These are phyloP conservation scores for Cryptocephalus primarius DNA, from an alignment of 2,888 invertebrate genomes.

Conservation along the genomic window DNA sequence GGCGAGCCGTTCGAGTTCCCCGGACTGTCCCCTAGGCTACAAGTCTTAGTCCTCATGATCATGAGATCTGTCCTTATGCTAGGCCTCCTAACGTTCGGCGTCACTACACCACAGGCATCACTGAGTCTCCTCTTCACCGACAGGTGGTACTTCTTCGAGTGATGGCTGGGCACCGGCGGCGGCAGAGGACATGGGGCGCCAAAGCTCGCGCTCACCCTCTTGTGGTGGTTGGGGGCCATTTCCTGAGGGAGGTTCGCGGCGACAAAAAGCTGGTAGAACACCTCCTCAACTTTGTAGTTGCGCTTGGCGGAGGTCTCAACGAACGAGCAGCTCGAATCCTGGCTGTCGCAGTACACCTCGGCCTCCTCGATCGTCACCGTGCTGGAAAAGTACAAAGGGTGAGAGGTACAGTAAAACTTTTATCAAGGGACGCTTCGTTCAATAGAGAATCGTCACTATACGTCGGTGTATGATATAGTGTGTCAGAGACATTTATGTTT, in stretches of 20 bases:
- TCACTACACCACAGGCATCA: conserved; percentile 80
- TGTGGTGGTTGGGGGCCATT: conserved; percentile 83
- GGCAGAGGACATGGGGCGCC: conserved; percentile 64
- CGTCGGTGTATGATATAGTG: no score
- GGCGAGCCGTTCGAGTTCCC: conserved; percentile 43
- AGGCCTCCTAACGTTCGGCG: conserved; percentile 78
- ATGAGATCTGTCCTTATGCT: conserved; percentile 81
- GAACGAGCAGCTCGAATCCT: conserved; percentile 67
- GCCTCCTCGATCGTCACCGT: conserved; percentile 70
- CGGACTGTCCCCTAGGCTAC: conserved; percentile 58
- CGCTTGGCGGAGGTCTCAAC: conserved; percentile 77
- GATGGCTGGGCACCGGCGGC: conserved; percentile 52
- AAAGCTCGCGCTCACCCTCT: conserved; percentile 66
- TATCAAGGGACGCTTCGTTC: no score
- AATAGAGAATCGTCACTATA: no score
- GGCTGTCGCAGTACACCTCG: conserved; percentile 62
- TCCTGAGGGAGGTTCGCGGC: conserved; percentile 74
- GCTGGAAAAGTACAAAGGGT: conserved; percentile 34
- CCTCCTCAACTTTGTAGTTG: conserved; percentile 69
- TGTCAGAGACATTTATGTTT: no score
- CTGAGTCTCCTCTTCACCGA: conserved; percentile 74
- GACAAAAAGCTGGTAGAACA: conserved; percentile 74
- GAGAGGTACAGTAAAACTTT: no score
- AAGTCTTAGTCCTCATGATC: conserved; percentile 77
- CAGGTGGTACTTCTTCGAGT: conserved; percentile 63